Conservation (phyloP, 2,888 invertebrate genomes). For the Protophormia terraenovae region DNA sequence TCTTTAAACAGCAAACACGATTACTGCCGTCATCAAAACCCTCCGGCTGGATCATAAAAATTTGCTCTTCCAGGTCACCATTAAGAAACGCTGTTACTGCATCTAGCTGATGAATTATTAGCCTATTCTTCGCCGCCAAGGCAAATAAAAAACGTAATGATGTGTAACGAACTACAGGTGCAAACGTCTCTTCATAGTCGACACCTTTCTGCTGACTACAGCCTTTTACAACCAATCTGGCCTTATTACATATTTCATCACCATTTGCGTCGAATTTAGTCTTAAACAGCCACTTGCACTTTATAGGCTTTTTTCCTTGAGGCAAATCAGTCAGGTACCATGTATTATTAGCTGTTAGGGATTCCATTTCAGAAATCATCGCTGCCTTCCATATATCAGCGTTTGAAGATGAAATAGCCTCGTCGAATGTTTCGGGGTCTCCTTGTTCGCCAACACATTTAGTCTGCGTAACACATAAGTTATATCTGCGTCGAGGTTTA, state of each 20-base stretch:
- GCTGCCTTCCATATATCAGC: background rate
- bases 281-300: conserved; percentile 62
- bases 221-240: conserved; percentile 60
- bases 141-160: conserved; percentile 58
- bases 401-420: background rate
- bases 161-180: conserved; percentile 54
- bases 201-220: conserved; percentile 57
- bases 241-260: background rate
- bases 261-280: conserved; percentile 53
- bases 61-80: conserved; percentile 57
- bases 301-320: conserved; percentile 38
- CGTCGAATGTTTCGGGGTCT: too few relatives aligned
- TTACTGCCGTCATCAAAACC: conserved; percentile 58
- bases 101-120: conserved; percentile 65
- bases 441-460: too few relatives aligned
- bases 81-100: conserved; percentile 65
- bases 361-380: conserved; percentile 24
- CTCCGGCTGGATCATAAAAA: too few relatives aligned
- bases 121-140: conserved; percentile 56
- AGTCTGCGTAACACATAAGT: too few relatives aligned
- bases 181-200: conserved; percentile 61
- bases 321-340: conserved; percentile 42
- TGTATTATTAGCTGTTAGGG: background rate
- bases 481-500: too few relatives aligned
- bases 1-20: conserved; percentile 22